Conservation (phyloP, 2,888 invertebrate genomes). For the Tachina lurida region DNA sequence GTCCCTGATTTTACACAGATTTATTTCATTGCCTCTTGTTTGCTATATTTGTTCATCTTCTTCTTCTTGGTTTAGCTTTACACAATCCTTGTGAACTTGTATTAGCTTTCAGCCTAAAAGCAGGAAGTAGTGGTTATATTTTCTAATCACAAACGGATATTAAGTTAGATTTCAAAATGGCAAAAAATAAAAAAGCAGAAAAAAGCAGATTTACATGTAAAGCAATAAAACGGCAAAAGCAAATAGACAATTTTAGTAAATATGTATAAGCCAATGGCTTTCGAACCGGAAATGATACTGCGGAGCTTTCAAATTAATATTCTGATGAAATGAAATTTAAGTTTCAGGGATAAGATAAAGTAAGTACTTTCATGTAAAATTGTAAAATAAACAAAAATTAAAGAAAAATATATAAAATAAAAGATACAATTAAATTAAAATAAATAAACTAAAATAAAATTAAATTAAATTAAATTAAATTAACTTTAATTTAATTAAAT, state of each 20-base stretch:
- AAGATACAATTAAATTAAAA: not conserved
- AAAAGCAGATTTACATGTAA: not conserved
- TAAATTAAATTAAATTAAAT: too few relatives aligned
- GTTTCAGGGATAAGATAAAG: too few relatives aligned
- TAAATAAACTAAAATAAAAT: not conserved
- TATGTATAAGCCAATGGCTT: not conserved
- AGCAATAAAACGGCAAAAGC: not conserved
- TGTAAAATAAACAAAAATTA: too few relatives aligned
- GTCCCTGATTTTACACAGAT: not conserved
- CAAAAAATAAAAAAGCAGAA: not conserved
- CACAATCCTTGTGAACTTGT: conserved; percentile 25
- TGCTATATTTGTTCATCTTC: not conserved
- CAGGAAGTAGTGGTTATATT: conserved; percentile 41
- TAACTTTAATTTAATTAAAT: too few relatives aligned
- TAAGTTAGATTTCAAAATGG: conserved; percentile 20
- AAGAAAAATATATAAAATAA: too few relatives aligned
- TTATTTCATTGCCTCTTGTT: not conserved
- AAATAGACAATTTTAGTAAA: not conserved
- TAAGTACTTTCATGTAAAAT: too few relatives aligned
- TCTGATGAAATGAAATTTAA: too few relatives aligned
- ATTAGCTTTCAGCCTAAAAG: not conserved
- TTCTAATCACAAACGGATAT: conserved; percentile 64
- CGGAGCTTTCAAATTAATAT: not conserved
- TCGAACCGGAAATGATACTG: not conserved
- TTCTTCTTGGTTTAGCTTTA: not conserved